These are phyloP conservation scores for Diadumene lineata DNA, from an alignment of 92 coral and sea anemone species.

Conservation along the genomic window DNA sequence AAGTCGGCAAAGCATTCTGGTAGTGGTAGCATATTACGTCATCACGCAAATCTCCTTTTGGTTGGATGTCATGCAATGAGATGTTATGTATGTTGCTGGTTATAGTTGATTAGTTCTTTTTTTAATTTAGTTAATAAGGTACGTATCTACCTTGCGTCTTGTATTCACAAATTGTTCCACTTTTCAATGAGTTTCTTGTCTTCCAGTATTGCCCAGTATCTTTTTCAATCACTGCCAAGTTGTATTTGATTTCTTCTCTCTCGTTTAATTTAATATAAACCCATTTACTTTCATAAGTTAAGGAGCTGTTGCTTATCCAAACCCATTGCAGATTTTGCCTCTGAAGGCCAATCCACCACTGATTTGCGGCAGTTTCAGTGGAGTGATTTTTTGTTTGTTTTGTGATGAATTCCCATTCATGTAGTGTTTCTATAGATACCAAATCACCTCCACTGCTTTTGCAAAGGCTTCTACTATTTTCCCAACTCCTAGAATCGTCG, in stretches of 20 bases:
- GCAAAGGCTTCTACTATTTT: slow-evolving; percentile 6
- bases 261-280: not conserved
- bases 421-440: slow-evolving; percentile 44
- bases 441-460: not conserved
- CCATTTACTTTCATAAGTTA: slow-evolving; percentile 5
- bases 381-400: slow-evolving; percentile 2
- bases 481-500: slow-evolving; percentile 2
- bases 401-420: slow-evolving; percentile 41
- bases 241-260: not conserved
- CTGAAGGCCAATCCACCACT: slow-evolving; percentile 44
- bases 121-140: not conserved
- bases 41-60: slow-evolving; percentile 7
- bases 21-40: not conserved
- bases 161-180: slow-evolving; percentile 25
- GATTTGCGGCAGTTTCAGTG: not conserved
- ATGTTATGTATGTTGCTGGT: not conserved
- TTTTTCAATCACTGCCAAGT: slow-evolving; percentile 6
- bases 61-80: not conserved
- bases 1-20: too few species aligned
- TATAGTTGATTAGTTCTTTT: not conserved
- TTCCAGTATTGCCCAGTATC: slow-evolving; percentile 8
- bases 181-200: not conserved
- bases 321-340: slow-evolving; percentile 28
- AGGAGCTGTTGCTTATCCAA: slow-evolving; percentile 27
- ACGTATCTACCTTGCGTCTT: not conserved